Evolutionary conservation across 2,888 invertebrate genomes (phyloP).

Genomic region (Steromphala cineraria): DNA sequence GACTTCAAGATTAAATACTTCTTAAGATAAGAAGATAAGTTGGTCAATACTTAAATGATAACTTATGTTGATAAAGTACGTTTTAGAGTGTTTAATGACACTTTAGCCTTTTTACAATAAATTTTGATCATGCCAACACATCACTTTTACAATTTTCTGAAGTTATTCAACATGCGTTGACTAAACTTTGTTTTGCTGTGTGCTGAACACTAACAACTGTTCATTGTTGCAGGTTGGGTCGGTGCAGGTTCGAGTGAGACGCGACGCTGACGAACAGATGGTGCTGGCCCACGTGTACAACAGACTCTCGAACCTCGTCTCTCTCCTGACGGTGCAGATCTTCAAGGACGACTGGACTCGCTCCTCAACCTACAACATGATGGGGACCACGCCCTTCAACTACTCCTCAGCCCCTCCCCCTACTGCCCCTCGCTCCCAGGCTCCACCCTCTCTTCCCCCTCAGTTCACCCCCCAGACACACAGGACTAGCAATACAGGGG

Average conservation of each 20-base stretch:
- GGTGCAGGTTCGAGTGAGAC: slow-evolving; percentile 79
- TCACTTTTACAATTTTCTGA: too few relatives aligned
- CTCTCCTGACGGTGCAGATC: slow-evolving; percentile 79
- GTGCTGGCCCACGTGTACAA: slow-evolving; percentile 80
- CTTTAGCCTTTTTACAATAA: too few relatives aligned
- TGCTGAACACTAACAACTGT: too few relatives aligned
- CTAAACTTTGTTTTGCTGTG: too few relatives aligned
- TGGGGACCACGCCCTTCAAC: slow-evolving; percentile 31
- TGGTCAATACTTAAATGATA: too few relatives aligned
- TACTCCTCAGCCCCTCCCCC: slow-evolving; percentile 16
- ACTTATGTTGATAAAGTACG: too few relatives aligned
- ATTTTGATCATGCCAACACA: too few relatives aligned
- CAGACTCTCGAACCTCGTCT: slow-evolving; percentile 79
- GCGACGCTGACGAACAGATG: slow-evolving; percentile 81
- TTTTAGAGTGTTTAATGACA: too few relatives aligned
- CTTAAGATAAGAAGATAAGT: too few relatives aligned
- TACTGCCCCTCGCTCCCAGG: neutral
- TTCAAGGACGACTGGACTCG: slow-evolving; percentile 77
- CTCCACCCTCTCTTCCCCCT: neutral
- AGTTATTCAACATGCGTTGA: too few relatives aligned
- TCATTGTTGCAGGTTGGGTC: slow-evolving; percentile 77
- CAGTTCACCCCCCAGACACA: neutral
- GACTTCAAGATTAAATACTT: too few relatives aligned
- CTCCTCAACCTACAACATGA: slow-evolving; percentile 61
- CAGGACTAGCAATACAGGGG: neutral